These are phyloP conservation scores for Marasmarcha lunaedactyla DNA, from an alignment of 2,888 invertebrate species.

Conservation along the genomic window DNA sequence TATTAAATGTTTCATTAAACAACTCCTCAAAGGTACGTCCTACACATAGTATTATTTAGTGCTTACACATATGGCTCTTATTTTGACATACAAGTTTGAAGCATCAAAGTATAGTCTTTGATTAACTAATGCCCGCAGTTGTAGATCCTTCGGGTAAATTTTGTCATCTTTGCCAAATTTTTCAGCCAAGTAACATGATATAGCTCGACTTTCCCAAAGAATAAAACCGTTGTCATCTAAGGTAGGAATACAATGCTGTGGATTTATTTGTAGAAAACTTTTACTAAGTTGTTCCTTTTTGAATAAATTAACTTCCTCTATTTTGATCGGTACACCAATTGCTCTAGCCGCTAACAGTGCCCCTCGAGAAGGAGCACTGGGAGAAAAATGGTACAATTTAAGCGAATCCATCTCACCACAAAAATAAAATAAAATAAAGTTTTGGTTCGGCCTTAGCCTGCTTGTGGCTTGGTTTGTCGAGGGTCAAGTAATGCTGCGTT, in stretches of 20 bases:
- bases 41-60: neutral
- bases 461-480: too few relatives aligned
- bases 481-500: too few relatives aligned
- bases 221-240: conserved; percentile 75
- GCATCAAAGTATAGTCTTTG: conserved; percentile 74
- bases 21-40: too few relatives aligned
- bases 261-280: conserved; percentile 72
- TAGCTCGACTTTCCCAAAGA: conserved; percentile 77
- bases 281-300: conserved; percentile 70
- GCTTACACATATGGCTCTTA: conserved; percentile 73
- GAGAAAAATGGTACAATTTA: conserved; percentile 71
- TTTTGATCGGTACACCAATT: conserved; percentile 58
- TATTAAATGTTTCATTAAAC: too few relatives aligned
- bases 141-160: conserved; percentile 72
- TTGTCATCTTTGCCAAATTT: conserved; percentile 71
- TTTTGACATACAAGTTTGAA: conserved; percentile 71
- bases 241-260: conserved; percentile 77
- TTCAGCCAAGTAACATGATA: conserved; percentile 72
- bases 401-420: conserved; percentile 25
- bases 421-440: too few relatives aligned
- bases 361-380: conserved; percentile 73
- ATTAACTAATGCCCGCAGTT: conserved; percentile 69
- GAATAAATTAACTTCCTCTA: conserved; percentile 67
- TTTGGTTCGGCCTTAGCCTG: too few relatives aligned
- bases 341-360: conserved; percentile 71